phyloP scores from a whole-genome alignment of 2,888 invertebrate species.

The Sinohyriopsis cumingii region DNA sequence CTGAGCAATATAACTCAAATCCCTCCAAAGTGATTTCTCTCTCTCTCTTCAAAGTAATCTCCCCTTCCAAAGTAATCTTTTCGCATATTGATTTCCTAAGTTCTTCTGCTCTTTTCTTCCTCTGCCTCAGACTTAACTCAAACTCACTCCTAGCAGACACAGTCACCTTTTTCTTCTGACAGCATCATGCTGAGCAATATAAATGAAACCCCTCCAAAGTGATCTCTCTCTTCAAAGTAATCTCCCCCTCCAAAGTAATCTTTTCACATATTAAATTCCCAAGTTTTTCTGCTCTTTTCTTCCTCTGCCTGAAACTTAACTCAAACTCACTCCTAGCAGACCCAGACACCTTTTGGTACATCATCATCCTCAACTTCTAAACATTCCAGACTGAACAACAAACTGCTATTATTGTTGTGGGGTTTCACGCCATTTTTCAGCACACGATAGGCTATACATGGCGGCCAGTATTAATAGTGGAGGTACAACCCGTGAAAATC shows the following conservation, averaged over 20 bases:
- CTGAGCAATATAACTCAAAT: slow-evolving; percentile 10
- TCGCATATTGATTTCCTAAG: slow-evolving; percentile 9
- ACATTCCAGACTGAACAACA: slow-evolving; percentile 18
- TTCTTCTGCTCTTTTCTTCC: slow-evolving; percentile 1
- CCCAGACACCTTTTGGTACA: slow-evolving; percentile 12
- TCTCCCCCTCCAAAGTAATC: slow-evolving; percentile 9
- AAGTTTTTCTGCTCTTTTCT: not conserved
- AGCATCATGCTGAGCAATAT: too few species aligned
- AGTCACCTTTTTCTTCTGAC: slow-evolving; percentile 12
- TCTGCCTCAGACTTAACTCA: too few species aligned
- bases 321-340: slow-evolving; percentile 6
- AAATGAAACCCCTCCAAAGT: slow-evolving; percentile 4
- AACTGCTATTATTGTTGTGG: too few species aligned
- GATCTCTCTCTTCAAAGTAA: slow-evolving; percentile 6
- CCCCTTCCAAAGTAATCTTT: slow-evolving; percentile 9
- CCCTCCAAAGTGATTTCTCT: not conserved
- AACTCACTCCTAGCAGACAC: slow-evolving; percentile 8
- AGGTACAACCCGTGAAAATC: too few species aligned
- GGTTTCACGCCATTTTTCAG: too few species aligned
- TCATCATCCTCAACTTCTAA: slow-evolving; percentile 16
- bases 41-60: slow-evolving; percentile 7
- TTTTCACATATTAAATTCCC: slow-evolving; percentile 9
- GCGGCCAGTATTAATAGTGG: too few species aligned
- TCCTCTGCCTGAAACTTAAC: too few species aligned
- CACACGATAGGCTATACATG: too few species aligned